A percentile compares a stretch with the other conserved stretches of the same genome.
Evolutionary conservation across 2,888 invertebrate genomes (phyloP).

Genomic region (Zhengitettix transpicula): DNA sequence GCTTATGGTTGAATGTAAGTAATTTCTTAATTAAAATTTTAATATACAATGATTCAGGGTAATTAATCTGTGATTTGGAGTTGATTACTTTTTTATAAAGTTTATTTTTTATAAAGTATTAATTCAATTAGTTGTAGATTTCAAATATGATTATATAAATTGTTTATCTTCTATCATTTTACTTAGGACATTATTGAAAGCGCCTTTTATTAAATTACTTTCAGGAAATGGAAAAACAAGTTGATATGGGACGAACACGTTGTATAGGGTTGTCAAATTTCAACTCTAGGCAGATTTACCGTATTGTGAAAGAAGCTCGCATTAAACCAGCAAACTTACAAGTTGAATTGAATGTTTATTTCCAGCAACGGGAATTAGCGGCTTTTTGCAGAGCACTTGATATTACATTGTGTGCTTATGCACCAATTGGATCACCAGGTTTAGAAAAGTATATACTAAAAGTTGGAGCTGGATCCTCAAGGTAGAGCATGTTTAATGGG

Average conservation of each 20-base stretch:
- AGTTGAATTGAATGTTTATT: conserved; percentile 28
- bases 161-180: too few relatives aligned
- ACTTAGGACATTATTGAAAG: too few relatives aligned
- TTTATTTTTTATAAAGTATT: too few relatives aligned
- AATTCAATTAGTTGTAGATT: too few relatives aligned
- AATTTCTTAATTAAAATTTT: too few relatives aligned
- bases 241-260: conserved; percentile 22
- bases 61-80: too few relatives aligned
- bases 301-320: conserved; percentile 20
- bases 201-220: too few relatives aligned
- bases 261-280: conserved; percentile 30
- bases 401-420: conserved; percentile 18
- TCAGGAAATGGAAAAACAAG: conserved; percentile 30
- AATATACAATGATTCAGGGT: too few relatives aligned
- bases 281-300: conserved; percentile 23
- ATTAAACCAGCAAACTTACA: conserved; percentile 24
- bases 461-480: conserved; percentile 11
- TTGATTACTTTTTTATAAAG: too few relatives aligned
- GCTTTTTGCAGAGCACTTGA: conserved; percentile 21
- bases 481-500: neutral
- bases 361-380: conserved; percentile 23
- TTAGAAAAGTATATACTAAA: conserved; percentile 22
- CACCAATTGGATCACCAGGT: conserved; percentile 16
- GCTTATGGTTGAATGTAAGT: too few relatives aligned
- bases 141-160: too few relatives aligned